Conservation (phyloP, 2,113 vertebrate genomes). For the Sterna hirundo region DNA sequence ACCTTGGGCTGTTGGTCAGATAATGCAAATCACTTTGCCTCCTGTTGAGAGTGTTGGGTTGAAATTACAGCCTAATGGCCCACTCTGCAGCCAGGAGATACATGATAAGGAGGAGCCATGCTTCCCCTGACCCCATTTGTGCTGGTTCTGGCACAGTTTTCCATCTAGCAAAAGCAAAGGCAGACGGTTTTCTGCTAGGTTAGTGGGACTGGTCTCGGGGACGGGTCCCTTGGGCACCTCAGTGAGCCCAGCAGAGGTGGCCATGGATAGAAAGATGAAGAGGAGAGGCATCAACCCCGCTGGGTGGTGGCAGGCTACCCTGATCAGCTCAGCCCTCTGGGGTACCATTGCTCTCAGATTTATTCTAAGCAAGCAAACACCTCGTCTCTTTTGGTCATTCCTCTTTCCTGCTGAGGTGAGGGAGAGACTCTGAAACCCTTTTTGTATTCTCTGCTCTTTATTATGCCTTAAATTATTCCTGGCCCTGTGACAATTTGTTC, state of each 20-base stretch:
- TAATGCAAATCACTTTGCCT: not conserved
- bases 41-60: not conserved
- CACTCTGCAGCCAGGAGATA: rapidly evolving
- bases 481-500: slow-evolving; percentile 35
- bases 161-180: not conserved
- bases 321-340: rapidly evolving
- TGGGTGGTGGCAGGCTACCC: not conserved
- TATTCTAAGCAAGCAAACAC: not conserved
- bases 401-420: not conserved
- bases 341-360: not conserved
- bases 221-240: not conserved
- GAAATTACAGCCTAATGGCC: not conserved
- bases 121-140: not conserved
- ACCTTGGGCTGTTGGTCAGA: not conserved
- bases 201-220: not conserved
- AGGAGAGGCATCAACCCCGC: not conserved
- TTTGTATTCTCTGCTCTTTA: not conserved
- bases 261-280: not conserved
- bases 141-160: not conserved
- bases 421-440: not conserved
- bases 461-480: not conserved
- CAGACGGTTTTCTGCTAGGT: not conserved
- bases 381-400: rapidly evolving
- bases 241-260: not conserved
- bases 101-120: rapidly evolving